Base-by-base conservation (phyloP, 2,113 vertebrate genomes). In the Carettochelys insculpta region DNA sequence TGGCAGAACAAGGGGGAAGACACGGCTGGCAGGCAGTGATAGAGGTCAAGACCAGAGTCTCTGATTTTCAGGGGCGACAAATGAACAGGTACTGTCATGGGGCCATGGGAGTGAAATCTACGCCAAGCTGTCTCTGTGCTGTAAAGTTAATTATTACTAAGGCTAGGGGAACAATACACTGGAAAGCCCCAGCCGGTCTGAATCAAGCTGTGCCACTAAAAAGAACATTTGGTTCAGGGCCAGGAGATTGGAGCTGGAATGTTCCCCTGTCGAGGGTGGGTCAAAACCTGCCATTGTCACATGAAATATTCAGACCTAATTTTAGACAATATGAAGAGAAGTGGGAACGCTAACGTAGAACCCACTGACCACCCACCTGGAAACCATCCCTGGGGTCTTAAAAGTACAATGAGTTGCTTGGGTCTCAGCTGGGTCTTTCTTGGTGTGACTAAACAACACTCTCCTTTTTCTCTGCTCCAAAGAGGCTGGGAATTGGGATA, bases 71-170 rank as follows among this genome's bases (percentile, higher is more conserved):
- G 4, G 34, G 82, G 91, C 92, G 87, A 93, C 88, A 89, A 43
- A 54, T 58, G 73, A 95, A 93, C 53, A 80, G 85, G 82, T 86
- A 71, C 45, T 68, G 89, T 89, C 95, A 71, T 20, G 2, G 48
- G 7, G 94, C 16, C 77, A 81, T 47, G 87, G 92, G 82, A 61
- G 81, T 14, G 12, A 92, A 92, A 91, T 92, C 96, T 97, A 90
- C 97, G 97, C 94, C 96, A 94, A 97, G 97, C 95, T 4, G 54
- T 79, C 96, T 97, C 61, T 7, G 96, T 95, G 94, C 87, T 85
- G 91, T 22, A 9, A 83, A 47, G 90, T 97, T 98, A 97, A 97
- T 98, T 97, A 97, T 97, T 97, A 97, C 97, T 97, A 89, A n/a
- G 93, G 71, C 24, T 17, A 78, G 94, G 95, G 93, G 96, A 94